Evolutionary conservation across 2,113 vertebrate genomes (phyloP).

Genomic region (Apaloderma vittatum): DNA sequence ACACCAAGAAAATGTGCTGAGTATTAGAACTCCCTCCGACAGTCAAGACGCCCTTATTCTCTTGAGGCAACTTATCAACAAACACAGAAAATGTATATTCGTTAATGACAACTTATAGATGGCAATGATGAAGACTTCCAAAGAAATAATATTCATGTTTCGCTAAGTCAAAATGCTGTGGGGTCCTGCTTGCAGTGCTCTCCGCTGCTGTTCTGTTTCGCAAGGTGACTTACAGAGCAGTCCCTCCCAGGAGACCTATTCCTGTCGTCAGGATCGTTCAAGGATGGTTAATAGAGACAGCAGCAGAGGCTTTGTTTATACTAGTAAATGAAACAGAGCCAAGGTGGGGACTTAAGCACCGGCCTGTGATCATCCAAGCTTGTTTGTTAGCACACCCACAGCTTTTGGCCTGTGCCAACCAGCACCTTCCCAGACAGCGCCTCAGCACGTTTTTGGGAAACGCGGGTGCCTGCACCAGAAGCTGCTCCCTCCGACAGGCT

Average conservation of each 20-base stretch:
- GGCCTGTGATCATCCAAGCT: constrained; percentile 23
- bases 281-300: background rate
- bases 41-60: background rate
- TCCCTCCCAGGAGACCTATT: background rate
- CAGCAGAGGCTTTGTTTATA: constrained; percentile 24
- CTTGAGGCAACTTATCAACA: background rate
- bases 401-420: background rate
- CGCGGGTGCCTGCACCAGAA: background rate
- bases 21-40: background rate
- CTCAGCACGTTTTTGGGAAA: background rate
- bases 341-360: constrained; percentile 18
- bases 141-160: background rate
- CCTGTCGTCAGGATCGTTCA: background rate
- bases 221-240: background rate
- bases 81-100: rapidly evolving
- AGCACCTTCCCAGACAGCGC: background rate
- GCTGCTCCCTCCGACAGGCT: background rate
- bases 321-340: constrained; percentile 14
- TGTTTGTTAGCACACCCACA: constrained; percentile 39
- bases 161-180: rapidly evolving
- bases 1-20: rapidly evolving
- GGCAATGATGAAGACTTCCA: background rate
- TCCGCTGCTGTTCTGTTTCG: background rate
- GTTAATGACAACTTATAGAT: background rate
- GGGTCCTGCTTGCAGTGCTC: background rate